phyloP scores from a whole-genome alignment of 2,888 invertebrate species.

The Megalurothrips usitatus region DNA sequence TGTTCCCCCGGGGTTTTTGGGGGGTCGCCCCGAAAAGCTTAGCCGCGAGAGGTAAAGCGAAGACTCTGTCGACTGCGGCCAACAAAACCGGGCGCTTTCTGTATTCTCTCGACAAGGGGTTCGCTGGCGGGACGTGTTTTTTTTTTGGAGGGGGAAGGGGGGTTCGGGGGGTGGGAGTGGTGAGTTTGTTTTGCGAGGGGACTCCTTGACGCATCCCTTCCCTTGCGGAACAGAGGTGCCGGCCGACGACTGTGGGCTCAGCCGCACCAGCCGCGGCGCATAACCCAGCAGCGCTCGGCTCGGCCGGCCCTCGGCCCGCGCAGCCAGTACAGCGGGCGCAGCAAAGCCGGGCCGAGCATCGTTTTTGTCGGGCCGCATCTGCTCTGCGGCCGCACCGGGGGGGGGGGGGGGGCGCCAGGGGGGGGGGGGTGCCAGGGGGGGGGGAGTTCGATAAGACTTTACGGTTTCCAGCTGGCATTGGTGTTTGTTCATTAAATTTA shows the following conservation, averaged over 20 bases:
- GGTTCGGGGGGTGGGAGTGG: no score
- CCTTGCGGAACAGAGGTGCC: neutral
- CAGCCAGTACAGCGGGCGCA: neutral
- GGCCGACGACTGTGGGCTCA: neutral
- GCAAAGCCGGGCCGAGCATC: neutral
- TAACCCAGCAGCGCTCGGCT: no score
- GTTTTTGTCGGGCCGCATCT: slow-evolving; percentile 17
- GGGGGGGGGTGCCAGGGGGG: neutral
- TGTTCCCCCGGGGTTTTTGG: no score
- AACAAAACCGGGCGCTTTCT: no score
- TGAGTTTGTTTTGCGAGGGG: neutral
- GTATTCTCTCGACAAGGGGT: no score
- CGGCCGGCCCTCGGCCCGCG: neutral
- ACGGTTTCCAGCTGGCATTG: slow-evolving; percentile 16
- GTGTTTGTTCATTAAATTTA: slow-evolving; percentile 27
- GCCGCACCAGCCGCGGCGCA: neutral
- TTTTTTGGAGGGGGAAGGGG: no score
- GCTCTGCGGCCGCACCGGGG: neutral
- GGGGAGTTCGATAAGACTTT: slow-evolving; percentile 15
- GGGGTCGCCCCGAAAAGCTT: no score
- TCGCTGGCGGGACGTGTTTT: no score
- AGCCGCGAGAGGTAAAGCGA: no score
- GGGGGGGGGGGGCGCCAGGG: neutral
- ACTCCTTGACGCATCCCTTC: no score
- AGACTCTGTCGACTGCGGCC: no score